Evolutionary conservation across 2,888 invertebrate species (phyloP).

Genomic region (Poecilobothrus nobilitatus): DNA sequence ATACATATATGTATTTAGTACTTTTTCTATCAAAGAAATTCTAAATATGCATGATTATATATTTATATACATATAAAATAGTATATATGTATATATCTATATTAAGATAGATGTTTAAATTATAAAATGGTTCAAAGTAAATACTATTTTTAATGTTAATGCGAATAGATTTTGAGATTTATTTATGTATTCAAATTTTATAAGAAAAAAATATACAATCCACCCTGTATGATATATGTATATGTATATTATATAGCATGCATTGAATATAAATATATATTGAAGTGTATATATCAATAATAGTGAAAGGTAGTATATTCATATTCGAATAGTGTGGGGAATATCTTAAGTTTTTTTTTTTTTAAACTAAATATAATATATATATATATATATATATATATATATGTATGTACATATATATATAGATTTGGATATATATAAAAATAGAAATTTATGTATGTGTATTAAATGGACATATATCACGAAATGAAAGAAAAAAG

Average conservation of each 20-base stretch:
- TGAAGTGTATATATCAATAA: too few relatives aligned
- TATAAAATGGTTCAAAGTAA: slow-evolving; percentile 6
- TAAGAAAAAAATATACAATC: not conserved
- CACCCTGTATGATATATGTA: not conserved
- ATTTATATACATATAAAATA: too few relatives aligned
- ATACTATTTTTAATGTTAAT: slow-evolving; percentile 6
- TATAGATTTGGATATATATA: not conserved
- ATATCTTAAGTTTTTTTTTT: too few relatives aligned
- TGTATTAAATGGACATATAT: slow-evolving; percentile 6
- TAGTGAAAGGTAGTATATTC: too few relatives aligned
- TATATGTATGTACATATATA: not conserved
- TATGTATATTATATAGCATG: not conserved
- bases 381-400: not conserved
- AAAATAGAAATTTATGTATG: not conserved
- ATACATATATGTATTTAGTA: not conserved
- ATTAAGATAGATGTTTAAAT: not conserved
- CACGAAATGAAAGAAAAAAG: not conserved
- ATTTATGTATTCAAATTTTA: slow-evolving; percentile 4
- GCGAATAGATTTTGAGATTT: slow-evolving; percentile 1
- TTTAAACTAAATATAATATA: too few relatives aligned
- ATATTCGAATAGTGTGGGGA: too few relatives aligned
- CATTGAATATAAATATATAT: too few relatives aligned
- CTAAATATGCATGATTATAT: too few relatives aligned
- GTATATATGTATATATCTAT: too few relatives aligned
- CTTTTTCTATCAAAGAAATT: too few relatives aligned